Evolutionary conservation across 2,113 vertebrate genomes (phyloP), one percentile per base, ranked within the genome.

Genomic region (Uria lomvia): DNA sequence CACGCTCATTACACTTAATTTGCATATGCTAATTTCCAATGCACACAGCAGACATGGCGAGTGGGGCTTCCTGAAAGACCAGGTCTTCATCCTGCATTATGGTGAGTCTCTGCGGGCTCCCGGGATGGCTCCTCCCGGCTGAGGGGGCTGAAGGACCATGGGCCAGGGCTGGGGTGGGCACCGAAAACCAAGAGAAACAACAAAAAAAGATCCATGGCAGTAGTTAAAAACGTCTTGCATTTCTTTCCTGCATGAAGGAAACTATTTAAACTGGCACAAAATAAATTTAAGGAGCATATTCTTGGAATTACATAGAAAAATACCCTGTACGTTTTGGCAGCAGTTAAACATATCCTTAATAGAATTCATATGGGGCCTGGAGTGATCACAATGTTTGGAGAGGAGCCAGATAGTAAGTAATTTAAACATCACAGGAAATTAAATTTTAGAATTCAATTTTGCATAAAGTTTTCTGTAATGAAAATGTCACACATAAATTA

Each of bases 381-480:
- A 98, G 98, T 98, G 97, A 98, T 99, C 98, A 97, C 96, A 98
- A 98, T 97, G 95, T 98, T 98, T 99, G 99, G 99, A 99, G 98
- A 98, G 96, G 96, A 98, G 99, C 99, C 99, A 99, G 99, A 98
- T 98, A 98, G 97, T 99, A 98, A 99, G 99, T 99, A 98, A 99
- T 99, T 99, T 99, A 98, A 99, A 99, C 98, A 99, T 99, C 99
- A 99, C 99, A 99, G 99, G 99, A 99, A 99, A 99, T 99, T 99
- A 99, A 99, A 99, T 99, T 98, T 99, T 99, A 98, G 98, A 98
- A 99, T 99, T 99, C 98, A 98, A 99, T 99, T 99, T 99, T 99
- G 98, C 98, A 98, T 99, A 98, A 99, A 99, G 98, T 99, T 99
- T 99, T 98, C 98, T 98, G 98, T 99, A 99, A 99, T 99, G 98